phyloP scores from a whole-genome alignment of 2,113 vertebrate genomes.

The Spermophilus dauricus region DNA sequence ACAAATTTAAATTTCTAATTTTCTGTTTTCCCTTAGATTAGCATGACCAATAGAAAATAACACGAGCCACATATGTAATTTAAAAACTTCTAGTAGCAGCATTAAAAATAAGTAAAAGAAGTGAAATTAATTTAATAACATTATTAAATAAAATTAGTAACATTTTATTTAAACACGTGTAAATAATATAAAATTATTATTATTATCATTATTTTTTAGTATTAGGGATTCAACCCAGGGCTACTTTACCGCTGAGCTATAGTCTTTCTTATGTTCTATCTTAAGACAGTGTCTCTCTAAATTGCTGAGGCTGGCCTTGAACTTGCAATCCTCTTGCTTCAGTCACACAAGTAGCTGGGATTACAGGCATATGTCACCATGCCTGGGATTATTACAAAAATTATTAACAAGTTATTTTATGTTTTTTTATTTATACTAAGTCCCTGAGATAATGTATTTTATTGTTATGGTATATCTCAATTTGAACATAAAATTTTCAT shows the following conservation, averaged over 20 bases:
- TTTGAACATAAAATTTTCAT: not conserved
- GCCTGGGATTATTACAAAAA: not conserved
- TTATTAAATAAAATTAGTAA: not conserved
- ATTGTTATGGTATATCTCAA: not conserved
- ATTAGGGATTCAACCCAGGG: no score
- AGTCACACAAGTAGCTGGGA: no score
- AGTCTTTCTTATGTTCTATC: no score
- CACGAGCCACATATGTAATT: not conserved
- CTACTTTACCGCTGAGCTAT: no score
- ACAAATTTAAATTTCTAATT: not conserved
- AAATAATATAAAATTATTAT: not conserved
- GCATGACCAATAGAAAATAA: not conserved
- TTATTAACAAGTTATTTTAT: not conserved
- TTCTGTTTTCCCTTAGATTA: not conserved
- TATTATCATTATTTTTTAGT: no score
- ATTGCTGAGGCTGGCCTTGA: no score
- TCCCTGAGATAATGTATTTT: not conserved
- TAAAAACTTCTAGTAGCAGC: not conserved
- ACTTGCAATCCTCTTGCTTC: no score
- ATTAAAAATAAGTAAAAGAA: constrained; percentile 46
- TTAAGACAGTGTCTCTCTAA: no score
- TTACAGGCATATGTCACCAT: no score
- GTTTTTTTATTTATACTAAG: constrained; percentile 1
- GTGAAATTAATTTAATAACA: not conserved
- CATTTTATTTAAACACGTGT: not conserved